Percentiles rank a stretch among this genome's conserved stretches.
Conservation (phyloP, 2,113 vertebrate genomes). For the Pagrus major region DNA sequence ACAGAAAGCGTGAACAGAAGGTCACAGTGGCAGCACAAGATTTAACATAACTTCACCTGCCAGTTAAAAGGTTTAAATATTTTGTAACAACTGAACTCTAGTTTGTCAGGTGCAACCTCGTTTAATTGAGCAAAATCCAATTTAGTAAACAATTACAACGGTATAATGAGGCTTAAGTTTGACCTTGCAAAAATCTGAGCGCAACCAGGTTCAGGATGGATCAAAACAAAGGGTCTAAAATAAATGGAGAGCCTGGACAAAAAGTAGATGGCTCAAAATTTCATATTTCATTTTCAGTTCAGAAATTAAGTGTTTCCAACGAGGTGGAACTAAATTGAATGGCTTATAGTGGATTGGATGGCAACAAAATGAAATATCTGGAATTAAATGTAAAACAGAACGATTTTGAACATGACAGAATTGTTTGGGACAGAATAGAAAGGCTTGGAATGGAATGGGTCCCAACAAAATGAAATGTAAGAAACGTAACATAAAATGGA, state of each 20-base stretch:
- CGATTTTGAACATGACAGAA: not conserved
- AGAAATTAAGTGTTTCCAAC: no score
- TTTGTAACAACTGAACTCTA: not conserved
- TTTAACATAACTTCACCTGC: not conserved
- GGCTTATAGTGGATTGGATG: no score
- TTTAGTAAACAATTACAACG: not conserved
- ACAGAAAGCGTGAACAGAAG: not conserved
- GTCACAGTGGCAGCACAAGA: not conserved
- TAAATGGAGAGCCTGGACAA: not conserved
- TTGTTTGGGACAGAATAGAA: not conserved
- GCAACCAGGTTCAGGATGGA: not conserved
- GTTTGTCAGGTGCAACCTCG: not conserved
- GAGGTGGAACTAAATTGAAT: not conserved
- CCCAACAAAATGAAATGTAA: not conserved
- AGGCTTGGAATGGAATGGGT: not conserved
- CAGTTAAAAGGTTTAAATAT: not conserved
- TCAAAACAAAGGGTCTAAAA: not conserved
- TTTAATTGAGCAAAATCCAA: not conserved
- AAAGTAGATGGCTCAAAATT: not conserved
- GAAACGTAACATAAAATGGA: not conserved
- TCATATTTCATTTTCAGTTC: not conserved
- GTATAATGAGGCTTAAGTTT: not conserved
- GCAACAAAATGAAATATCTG: constrained; percentile 22
- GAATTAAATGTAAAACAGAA: not conserved
- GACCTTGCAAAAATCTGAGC: not conserved